Base-by-base conservation (phyloP, 2,113 vertebrate genomes). In the Cyprinodon variegatus region DNA sequence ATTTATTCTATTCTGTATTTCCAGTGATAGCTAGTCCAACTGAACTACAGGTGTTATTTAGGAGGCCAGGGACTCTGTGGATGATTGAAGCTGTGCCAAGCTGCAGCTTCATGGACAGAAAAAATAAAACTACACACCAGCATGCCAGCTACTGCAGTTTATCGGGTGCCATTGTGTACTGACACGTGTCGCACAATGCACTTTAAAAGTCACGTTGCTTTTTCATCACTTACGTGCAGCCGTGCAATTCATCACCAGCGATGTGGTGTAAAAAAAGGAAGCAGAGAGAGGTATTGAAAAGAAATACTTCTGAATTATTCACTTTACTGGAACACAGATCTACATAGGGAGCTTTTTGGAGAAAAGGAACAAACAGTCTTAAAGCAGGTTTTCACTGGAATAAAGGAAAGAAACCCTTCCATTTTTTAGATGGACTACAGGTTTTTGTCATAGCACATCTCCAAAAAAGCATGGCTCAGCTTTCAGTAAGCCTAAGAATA, bases 261-360 rank as follows among this genome's bases (percentile, higher is more conserved):
- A 50, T 68, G 48, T 65, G 39, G 68, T 57, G 50, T 70, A 46
- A 77, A 87, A 81, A 79, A 73, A 68, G 67, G 76, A 83, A 83
- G 72, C 60, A 50, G 68, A 61, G 41, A 70, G 4, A 4, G 22
- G 53, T 39, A 63, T 15, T 72, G 70, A 79, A 75, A 84, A 78
- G 13, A 76, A 70, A 72, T 61, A 77, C 63, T 67, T 84, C 57
- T 82, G 72, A 77, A 59, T 79, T 74, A 2, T 48, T 65, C 66
- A 37, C 17, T 63, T 68, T 40, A 64, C 59, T 57, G 11, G 8
- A 62, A 13, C 76, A 78, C 29, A 37, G 59, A 15, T 14, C 61
- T 61, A 60, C 13, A 69, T 37, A 15, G 29, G 13, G 20, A 46
- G 14, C 7, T 17, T 12, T 66, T 45, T 45, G 41, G 64, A 17